phyloP scores from a whole-genome alignment of 2,888 invertebrate species.

The Rapana venosa region DNA sequence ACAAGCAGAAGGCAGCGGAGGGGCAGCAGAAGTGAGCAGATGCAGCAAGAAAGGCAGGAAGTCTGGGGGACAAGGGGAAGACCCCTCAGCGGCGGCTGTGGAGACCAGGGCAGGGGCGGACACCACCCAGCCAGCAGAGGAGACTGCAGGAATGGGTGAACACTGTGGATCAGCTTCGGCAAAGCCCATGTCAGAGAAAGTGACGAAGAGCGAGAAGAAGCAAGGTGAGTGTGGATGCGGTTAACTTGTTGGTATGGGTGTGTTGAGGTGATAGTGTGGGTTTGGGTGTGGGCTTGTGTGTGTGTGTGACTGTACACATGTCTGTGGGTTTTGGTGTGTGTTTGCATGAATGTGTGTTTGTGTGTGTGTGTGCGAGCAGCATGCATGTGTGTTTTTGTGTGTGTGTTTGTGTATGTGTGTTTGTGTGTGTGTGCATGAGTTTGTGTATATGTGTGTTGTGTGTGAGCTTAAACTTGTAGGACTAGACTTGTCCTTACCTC shows the following conservation, averaged over 20 bases:
- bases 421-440: not conserved
- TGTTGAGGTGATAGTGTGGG: not conserved
- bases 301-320: not conserved
- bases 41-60: not conserved
- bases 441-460: not conserved
- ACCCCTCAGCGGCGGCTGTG: not conserved
- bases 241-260: not conserved
- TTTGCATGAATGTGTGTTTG: too few relatives aligned
- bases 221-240: not conserved
- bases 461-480: not conserved
- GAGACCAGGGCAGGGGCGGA: not conserved
- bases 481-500: too few relatives aligned
- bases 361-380: not conserved
- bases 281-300: not conserved
- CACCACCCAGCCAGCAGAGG: not conserved
- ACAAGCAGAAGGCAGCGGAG: not conserved
- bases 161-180: not conserved
- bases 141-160: not conserved
- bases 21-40: not conserved
- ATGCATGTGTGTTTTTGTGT: not conserved
- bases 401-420: not conserved
- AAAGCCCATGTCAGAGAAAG: not conserved
- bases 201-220: not conserved
- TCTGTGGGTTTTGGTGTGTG: not conserved
- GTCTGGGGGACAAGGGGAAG: not conserved